These are phyloP conservation scores for Halcyon leucocephala DNA, from an alignment of 2,797 vertebrate species.

Conservation along the genomic window DNA sequence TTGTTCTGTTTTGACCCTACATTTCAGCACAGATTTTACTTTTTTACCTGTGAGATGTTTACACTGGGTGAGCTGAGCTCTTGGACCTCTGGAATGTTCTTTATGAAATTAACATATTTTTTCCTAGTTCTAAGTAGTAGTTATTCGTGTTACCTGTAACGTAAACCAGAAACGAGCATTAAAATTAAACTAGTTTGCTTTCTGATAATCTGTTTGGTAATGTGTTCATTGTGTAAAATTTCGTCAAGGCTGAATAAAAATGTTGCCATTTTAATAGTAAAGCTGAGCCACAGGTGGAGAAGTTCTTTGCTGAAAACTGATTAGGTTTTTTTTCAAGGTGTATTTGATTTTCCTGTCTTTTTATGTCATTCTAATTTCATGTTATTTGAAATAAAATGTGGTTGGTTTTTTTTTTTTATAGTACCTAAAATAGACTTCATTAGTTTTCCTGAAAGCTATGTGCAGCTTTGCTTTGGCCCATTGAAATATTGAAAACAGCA, in stretches of 20 bases:
- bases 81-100: background rate
- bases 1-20: background rate
- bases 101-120: background rate
- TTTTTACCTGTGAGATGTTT: background rate
- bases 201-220: background rate
- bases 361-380: slow-evolving; percentile 23
- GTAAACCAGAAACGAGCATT: background rate
- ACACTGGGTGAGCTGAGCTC: background rate
- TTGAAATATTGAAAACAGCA: slow-evolving; percentile 65
- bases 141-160: background rate
- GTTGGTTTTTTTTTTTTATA: slow-evolving; percentile 13
- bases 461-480: slow-evolving; percentile 42
- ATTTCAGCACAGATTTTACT: background rate
- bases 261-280: background rate
- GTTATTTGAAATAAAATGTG: slow-evolving; percentile 46
- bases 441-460: slow-evolving; percentile 56
- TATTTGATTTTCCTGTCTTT: slow-evolving; percentile 47
- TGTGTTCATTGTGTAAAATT: background rate
- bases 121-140: background rate
- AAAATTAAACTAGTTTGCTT: background rate
- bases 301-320: background rate
- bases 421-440: slow-evolving; percentile 51
- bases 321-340: slow-evolving; percentile 56
- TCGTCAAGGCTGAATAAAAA: background rate
- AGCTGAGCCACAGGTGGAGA: background rate